Evolutionary conservation across 1,140 invertebrate genomes (phyloP), one percentile per base, ranked within the genome.

Genomic region (Stegodyphus mimosarum): DNA sequence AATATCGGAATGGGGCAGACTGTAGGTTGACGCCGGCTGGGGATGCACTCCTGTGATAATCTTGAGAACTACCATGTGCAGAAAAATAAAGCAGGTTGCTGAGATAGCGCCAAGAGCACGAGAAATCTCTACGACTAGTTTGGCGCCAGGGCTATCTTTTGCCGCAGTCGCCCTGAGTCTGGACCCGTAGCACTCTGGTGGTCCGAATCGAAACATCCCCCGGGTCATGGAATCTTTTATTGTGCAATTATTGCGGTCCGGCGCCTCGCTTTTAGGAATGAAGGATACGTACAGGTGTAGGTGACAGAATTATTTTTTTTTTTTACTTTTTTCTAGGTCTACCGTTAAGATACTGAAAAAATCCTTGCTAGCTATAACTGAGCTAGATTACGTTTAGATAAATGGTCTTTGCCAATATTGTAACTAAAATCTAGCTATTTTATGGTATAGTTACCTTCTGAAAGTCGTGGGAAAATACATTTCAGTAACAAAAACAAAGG

Each of bases 61-160:
- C 80, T 83, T 83, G 80, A 83, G 80, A 83, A 74, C 52, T 66
- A 83, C 80, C 80, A 83, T 74, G 71, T 67, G 52, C 50, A 69
- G 53, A 73, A 73, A 72, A 72, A 73, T 60, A 33, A 17, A 73
- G 79, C 18, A 60, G 15, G 55, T 60, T 15, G 9, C 55, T 11
- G 67, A 83, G 80, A 83, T 83, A 83, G 60, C 49, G 50, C 78
- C 66, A 11, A 18, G 52, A 69, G 52, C 69, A 64, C 66, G 78
- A 18, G 66, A 55, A 83, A 81, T 83, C 71, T 83, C 80, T 83
- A 83, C 80, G 80, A 83, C 80, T 74, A 4, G 10, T 6, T 15
- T 74, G 80, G 80, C 80, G 80, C 80, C 80, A 83, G 60, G 80
- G 80, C 80, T 83, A 83, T 83, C 78, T 81, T 11, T 17, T 64